Evolutionary conservation across 2,888 invertebrate genomes (phyloP).

Genomic region (Hybos culiciformis): DNA sequence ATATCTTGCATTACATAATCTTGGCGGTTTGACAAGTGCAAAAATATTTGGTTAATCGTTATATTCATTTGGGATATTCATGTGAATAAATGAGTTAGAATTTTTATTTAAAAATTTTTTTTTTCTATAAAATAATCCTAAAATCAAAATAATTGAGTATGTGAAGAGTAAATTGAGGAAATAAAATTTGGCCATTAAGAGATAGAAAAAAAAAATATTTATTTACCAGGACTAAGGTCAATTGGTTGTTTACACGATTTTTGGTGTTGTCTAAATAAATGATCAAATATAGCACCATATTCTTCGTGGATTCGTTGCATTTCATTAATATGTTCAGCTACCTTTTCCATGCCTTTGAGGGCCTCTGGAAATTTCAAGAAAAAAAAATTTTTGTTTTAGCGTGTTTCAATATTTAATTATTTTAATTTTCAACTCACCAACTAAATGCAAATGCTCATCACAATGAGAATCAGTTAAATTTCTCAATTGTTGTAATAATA

Average conservation of each 20-base stretch:
- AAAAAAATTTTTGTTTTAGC: slow-evolving; percentile 3
- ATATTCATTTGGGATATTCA: no score
- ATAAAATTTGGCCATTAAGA: no score
- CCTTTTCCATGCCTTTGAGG: slow-evolving; percentile 94
- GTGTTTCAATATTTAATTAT: background rate
- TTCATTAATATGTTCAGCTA: slow-evolving; percentile 98
- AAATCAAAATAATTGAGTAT: no score
- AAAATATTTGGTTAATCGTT: no score
- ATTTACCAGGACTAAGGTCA: slow-evolving; percentile 73
- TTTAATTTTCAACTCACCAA: slow-evolving; percentile 44
- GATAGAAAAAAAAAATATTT: no score
- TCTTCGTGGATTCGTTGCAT: slow-evolving; percentile 99
- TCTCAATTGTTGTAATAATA: slow-evolving; percentile 85
- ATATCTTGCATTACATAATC: no score
- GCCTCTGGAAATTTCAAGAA: slow-evolving; percentile 55
- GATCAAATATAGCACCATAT: slow-evolving; percentile 96
- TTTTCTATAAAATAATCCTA: no score
- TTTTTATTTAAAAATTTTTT: no score
- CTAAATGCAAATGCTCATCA: slow-evolving; percentile 88
- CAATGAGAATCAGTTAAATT: slow-evolving; percentile 85
- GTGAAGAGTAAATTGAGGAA: no score
- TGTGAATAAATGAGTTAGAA: no score
- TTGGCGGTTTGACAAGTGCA: no score
- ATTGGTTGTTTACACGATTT: slow-evolving; percentile 90
- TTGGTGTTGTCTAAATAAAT: slow-evolving; percentile 88